Base-by-base conservation (phyloP, 1,140 invertebrate genomes). In the Diploscapter pachys region DNA sequence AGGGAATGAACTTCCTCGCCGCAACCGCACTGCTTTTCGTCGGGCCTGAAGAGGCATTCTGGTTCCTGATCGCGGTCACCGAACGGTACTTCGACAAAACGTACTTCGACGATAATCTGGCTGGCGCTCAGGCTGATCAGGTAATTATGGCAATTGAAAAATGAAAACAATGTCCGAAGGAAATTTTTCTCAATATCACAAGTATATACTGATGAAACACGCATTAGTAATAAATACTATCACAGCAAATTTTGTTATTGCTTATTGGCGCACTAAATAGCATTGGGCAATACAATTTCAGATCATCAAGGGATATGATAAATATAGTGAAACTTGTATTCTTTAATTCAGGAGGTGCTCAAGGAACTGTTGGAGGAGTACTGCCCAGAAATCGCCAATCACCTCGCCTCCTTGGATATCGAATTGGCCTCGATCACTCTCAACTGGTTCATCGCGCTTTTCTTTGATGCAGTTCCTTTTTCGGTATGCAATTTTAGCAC, bases 1-100 rank as follows among this genome's bases (percentile, higher is more conserved):
- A 89, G 81, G 88, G 88, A 53, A 89, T 89, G 88, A 89, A 89
- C 80, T 89, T 89, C 80, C 85, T 89, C 56, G 88, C 86, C 4
- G 89, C 85, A n/a, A 88, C 89, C 76, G 83, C 85, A 5, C 85
- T 89, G 0, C 79, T 89, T 6, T 88, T 89, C 78, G 83, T 89
- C 76, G 85, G 87, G 69, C 84, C 88, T 2, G 87, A 89, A 72
- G 88, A 89, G 80, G 85, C 89, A 6, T 89, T 89, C 80, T 89
- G 88, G 88, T 86, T 87, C 56, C 78, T 89, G 72, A 86, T 89
- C n/a, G 88, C 88, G 4, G 80, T 89, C 5, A 88, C 88, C 48
- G 88, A 89, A 78, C 75, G 83, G 48, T 89, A 87, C 77, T 89
- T 89, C 77, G 79, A 85, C 4, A 78, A 83, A 1, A 86, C 86